These are phyloP conservation scores for Dinocampus coccinellae DNA, from an alignment of 2,888 invertebrate genomes.

Conservation along the genomic window DNA sequence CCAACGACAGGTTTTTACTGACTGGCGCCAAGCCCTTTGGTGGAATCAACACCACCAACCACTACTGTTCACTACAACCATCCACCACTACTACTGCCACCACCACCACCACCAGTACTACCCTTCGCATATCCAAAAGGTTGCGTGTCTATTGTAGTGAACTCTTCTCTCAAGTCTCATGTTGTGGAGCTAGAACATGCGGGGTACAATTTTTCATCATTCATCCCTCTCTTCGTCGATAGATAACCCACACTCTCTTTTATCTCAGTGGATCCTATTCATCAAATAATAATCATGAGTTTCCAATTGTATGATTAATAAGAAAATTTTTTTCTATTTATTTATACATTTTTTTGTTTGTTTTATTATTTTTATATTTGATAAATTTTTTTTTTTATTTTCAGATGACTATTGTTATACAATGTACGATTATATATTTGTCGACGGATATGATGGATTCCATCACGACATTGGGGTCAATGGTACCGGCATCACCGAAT, in stretches of 20 bases:
- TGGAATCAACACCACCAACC: slow-evolving; percentile 40
- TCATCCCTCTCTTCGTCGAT: not conserved
- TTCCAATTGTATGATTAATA: not conserved
- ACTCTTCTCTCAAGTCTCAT: slow-evolving; percentile 47
- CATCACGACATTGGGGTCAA: slow-evolving; percentile 35
- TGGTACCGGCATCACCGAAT: slow-evolving; percentile 19
- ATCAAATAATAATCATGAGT: not conserved
- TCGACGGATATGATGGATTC: slow-evolving; percentile 17
- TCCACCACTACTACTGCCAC: not conserved
- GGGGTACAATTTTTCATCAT: slow-evolving; percentile 41
- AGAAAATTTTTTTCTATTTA: not conserved
- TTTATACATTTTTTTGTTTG: not conserved
- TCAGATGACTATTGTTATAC: not conserved
- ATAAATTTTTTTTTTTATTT: not conserved
- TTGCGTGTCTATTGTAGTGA: slow-evolving; percentile 56
- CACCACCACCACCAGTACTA: not conserved
- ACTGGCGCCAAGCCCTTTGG: slow-evolving; percentile 44
- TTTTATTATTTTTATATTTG: too few relatives aligned
- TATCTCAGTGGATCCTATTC: too few relatives aligned
- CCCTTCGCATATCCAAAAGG: slow-evolving; percentile 33
- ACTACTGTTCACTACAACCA: not conserved
- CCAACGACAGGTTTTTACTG: slow-evolving; percentile 59
- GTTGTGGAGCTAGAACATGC: slow-evolving; percentile 34
- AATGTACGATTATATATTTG: not conserved
- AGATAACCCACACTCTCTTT: not conserved